Base-by-base conservation (phyloP, 2,797 vertebrate genomes). In the Etheostoma perlongum region DNA sequence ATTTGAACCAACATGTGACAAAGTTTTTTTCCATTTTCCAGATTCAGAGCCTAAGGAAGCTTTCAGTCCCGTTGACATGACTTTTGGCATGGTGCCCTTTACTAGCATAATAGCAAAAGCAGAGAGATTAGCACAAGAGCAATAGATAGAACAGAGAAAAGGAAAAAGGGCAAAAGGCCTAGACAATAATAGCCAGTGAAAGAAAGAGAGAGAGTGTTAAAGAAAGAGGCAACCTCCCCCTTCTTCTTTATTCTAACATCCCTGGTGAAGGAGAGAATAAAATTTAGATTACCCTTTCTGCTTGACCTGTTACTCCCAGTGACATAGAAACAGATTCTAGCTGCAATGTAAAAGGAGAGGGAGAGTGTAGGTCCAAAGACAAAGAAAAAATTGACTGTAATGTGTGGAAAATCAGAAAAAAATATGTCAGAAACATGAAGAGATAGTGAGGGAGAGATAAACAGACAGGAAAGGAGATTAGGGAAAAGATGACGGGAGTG, bases 241-340 rank as follows among this genome's bases (percentile, higher is more conserved):
- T 72, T 55, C 53, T 46, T 52, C 67, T 83, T 81, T 79, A 78
- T 74, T 69, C 65, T 67, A 49, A 85, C 79, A 68, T 84, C 76
- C 75, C 78, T 21, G 46, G 54, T 70, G 79, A 87, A 54, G 13
- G 73, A 79, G 65, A 76, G 71, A 91, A 91, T 81, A 62, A 87
- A 91, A 87, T 90, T 89, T 82, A 90, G 76, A 92, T 93, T 84
- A 89, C 76, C 82, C 80, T 75, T 85, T 72, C 81, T 25, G 84
- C 79, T 86, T 89, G 84, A 91, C 85, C 90, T 82, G 85, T 76
- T 85, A 68, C 81, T 82, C 66, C 76, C 59, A 78, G 73, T 80
- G 79, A 74, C 81, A 91, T 63, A 74, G 68, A 89, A 87, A 90
- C 79, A 90, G 79, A 90, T 75, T 81, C 55, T 75, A 79, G 72